Conservation (phyloP, 2,113 vertebrate genomes). For the Coturnix japonica region DNA sequence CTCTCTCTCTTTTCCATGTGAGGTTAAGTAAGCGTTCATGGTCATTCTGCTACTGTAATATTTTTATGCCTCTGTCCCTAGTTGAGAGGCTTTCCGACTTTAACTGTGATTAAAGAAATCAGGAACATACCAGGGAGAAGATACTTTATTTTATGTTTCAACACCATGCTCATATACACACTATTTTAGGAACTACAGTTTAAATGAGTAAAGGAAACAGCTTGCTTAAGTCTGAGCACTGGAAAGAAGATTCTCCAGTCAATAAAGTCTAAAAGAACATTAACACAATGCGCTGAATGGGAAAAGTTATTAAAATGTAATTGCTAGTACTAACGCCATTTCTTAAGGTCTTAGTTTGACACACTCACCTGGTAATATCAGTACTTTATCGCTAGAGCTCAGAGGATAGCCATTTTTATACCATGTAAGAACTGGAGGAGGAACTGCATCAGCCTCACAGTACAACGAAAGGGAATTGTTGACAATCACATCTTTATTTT, state of each 20-base stretch:
- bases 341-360: neutral
- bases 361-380: slow-evolving; percentile 89
- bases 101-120: neutral
- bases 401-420: slow-evolving; percentile 88
- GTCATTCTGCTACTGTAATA: neutral
- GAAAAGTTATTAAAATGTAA: neutral
- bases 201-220: neutral
- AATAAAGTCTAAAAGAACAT: neutral
- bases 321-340: neutral
- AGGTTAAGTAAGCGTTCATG: neutral
- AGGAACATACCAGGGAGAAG: neutral
- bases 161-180: neutral
- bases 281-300: neutral
- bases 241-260: neutral
- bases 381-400: slow-evolving; percentile 85
- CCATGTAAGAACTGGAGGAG: slow-evolving; percentile 93
- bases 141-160: neutral
- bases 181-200: neutral
- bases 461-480: slow-evolving; percentile 92
- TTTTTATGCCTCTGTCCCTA: neutral
- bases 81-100: neutral
- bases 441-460: slow-evolving; percentile 93
- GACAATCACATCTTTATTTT: slow-evolving; percentile 88
- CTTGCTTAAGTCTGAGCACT: neutral
- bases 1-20: neutral